Evolutionary conservation across 2,888 invertebrate genomes (phyloP).

Genomic region (Boloria selene): DNA sequence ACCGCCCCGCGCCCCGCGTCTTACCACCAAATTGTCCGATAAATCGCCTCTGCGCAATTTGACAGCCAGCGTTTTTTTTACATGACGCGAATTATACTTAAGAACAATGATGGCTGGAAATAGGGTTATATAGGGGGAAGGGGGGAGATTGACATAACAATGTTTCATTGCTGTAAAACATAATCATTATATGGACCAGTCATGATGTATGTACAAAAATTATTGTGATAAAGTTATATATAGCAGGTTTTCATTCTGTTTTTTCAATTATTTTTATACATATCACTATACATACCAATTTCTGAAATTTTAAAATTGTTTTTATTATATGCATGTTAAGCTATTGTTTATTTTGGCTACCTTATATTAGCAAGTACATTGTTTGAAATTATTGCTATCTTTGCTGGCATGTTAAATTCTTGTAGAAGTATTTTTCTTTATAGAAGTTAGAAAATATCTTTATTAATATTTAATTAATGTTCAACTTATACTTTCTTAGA

Average conservation of each 20-base stretch:
- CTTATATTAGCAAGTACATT: background rate
- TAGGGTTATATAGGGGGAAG: too few species aligned
- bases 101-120: too few species aligned
- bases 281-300: constrained; percentile 1
- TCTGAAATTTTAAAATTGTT: background rate
- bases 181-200: background rate
- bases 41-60: too few species aligned
- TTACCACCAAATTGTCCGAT: too few species aligned
- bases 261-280: constrained; percentile 15
- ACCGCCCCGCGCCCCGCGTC: too few species aligned
- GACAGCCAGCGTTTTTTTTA: too few species aligned
- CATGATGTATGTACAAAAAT: constrained; percentile 15
- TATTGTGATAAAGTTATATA: constrained; percentile 5
- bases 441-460: background rate
- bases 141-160: too few species aligned
- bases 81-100: too few species aligned
- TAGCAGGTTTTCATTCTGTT: background rate
- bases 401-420: background rate
- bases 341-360: background rate
- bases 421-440: too few species aligned
- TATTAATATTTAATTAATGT: too few species aligned
- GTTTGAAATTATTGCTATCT: background rate
- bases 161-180: background rate
- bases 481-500: too few species aligned
- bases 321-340: constrained; percentile 1